Percentiles rank a stretch among this genome's conserved stretches.
These are phyloP conservation scores for Plutomurus gul DNA, from an alignment of 1,140 invertebrate species.

Conservation along the genomic window DNA sequence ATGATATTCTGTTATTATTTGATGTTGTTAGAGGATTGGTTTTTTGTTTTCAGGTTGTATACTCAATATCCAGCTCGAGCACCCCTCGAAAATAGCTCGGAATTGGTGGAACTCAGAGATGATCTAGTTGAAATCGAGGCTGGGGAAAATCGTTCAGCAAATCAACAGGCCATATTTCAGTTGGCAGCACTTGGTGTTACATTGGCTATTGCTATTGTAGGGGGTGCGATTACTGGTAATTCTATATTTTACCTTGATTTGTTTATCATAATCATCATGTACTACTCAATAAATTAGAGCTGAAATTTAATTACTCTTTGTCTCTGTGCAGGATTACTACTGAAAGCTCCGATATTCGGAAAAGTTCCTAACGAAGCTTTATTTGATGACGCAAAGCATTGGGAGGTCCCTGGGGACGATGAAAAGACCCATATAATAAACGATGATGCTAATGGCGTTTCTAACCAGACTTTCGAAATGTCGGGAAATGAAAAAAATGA, in stretches of 20 bases:
- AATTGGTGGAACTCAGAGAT: slow-evolving; percentile 54
- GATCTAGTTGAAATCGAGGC: slow-evolving; percentile 55
- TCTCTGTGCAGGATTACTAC: slow-evolving; percentile 57
- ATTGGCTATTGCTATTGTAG: slow-evolving; percentile 69
- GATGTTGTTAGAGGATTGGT: neutral
- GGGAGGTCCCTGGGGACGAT: slow-evolving; percentile 58
- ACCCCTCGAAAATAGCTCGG: slow-evolving; percentile 57
- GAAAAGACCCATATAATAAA: slow-evolving; percentile 19
- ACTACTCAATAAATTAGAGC: neutral
- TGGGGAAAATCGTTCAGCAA: slow-evolving; percentile 67
- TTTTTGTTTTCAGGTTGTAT: slow-evolving; percentile 58
- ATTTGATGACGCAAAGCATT: slow-evolving; percentile 60
- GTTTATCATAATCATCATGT: neutral
- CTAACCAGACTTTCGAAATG: slow-evolving; percentile 6
- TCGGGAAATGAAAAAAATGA: neutral
- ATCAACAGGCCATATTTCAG: slow-evolving; percentile 78
- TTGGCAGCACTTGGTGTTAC: slow-evolving; percentile 73
- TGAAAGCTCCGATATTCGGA: slow-evolving; percentile 58
- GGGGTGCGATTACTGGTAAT: slow-evolving; percentile 80
- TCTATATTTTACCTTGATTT: neutral
- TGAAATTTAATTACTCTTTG: neutral
- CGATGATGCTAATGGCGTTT: neutral
- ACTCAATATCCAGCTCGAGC: slow-evolving; percentile 62
- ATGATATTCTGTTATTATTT: too few species aligned
- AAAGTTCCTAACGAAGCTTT: slow-evolving; percentile 58